phyloP scores from a whole-genome alignment of 2,888 invertebrate genomes.

The Girardia tigrina region DNA sequence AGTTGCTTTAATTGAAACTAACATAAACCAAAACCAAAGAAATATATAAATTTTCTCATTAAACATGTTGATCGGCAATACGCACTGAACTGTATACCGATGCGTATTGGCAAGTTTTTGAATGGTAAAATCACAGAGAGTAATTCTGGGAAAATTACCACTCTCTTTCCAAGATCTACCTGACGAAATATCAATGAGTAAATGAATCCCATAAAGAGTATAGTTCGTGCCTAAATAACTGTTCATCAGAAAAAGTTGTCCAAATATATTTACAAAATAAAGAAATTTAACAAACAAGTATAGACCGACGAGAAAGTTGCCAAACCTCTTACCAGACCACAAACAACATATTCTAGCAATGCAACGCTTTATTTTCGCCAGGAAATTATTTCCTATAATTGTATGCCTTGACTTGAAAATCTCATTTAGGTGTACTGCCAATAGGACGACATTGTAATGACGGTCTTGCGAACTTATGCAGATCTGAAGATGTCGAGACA shows the following conservation, averaged over 20 bases:
- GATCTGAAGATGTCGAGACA: background rate
- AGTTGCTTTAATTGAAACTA: conserved; percentile 50
- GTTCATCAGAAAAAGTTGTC: conserved; percentile 46
- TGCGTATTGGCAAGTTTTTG: conserved; percentile 51
- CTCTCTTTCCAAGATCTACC: conserved; percentile 44
- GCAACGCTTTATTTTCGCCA: background rate
- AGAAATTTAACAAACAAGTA: conserved; percentile 42
- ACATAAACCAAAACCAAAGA: conserved; percentile 54
- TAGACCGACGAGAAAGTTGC: conserved; percentile 42
- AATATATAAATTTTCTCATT: conserved; percentile 50
- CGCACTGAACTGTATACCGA: conserved; percentile 50
- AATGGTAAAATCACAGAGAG: conserved; percentile 49
- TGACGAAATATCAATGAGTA: conserved; percentile 42
- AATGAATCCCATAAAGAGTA: conserved; percentile 44
- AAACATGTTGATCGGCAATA: conserved; percentile 43
- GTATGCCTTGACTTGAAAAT: background rate
- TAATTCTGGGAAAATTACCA: conserved; percentile 47
- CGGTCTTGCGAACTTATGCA: background rate
- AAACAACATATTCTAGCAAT: conserved; percentile 37
- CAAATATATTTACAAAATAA: conserved; percentile 42
- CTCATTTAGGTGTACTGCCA: background rate
- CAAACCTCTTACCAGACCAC: conserved; percentile 43
- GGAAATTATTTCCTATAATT: background rate
- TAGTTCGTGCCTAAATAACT: conserved; percentile 46
- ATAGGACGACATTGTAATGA: background rate